Conservation (phyloP, 2,888 invertebrate species). For the Leistus spinibarbis region DNA sequence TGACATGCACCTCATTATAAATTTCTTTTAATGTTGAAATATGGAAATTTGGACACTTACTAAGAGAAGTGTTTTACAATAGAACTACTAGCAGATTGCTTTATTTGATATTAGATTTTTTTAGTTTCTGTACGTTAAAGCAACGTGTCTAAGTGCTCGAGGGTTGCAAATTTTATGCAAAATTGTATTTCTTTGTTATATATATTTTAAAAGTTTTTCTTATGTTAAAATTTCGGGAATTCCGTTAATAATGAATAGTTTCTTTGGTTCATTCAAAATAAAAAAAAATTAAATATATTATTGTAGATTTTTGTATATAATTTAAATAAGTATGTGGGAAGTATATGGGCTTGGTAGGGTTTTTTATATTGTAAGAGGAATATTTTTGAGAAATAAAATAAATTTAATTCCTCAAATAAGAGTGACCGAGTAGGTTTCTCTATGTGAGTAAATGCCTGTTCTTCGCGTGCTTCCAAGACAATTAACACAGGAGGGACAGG, state of each 20-base stretch:
- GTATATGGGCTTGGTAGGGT: too few relatives aligned
- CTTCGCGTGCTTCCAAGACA: too few relatives aligned
- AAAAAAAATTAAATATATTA: too few relatives aligned
- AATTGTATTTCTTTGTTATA: neutral
- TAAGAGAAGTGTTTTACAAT: neutral
- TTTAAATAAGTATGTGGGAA: neutral
- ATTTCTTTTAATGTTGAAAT: constrained; percentile 18
- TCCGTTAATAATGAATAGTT: neutral
- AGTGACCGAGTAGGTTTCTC: too few relatives aligned
- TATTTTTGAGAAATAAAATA: too few relatives aligned
- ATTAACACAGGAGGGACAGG: too few relatives aligned
- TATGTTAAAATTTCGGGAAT: neutral
- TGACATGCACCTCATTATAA: constrained; percentile 20
- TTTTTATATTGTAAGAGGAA: too few relatives aligned
- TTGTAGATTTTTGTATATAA: neutral
- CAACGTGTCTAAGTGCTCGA: neutral
- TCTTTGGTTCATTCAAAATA: neutral
- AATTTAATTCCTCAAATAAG: too few relatives aligned
- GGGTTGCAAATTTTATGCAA: neutral
- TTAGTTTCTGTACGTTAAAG: constrained; percentile 3
- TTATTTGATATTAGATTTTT: neutral
- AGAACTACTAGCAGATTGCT: neutral
- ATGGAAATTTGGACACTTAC: neutral
- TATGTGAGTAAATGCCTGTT: too few relatives aligned
- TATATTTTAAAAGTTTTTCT: neutral